These are phyloP conservation scores for Thalassophryne amazonica DNA, from an alignment of 2,797 vertebrate genomes.

Conservation along the genomic window DNA sequence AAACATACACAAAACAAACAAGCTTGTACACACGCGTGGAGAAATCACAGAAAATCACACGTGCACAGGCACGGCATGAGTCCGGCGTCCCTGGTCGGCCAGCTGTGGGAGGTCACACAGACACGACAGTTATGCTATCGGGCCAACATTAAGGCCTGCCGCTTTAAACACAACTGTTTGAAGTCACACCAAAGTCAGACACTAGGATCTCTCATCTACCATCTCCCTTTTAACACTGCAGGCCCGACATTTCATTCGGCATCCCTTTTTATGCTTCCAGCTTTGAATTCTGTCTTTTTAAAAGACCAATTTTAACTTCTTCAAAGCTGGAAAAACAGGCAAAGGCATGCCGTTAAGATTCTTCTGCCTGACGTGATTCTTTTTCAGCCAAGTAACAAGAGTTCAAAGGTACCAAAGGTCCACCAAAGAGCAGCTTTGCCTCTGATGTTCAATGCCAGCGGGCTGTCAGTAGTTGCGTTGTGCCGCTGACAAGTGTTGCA, in stretches of 20 bases:
- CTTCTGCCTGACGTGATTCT: slow-evolving; percentile 66
- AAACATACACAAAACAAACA: slow-evolving; percentile 62
- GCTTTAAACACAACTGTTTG: slow-evolving; percentile 81
- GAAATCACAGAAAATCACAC: slow-evolving; percentile 32
- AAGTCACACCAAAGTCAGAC: slow-evolving; percentile 84
- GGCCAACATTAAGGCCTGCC: slow-evolving; percentile 76
- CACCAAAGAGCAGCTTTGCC: slow-evolving; percentile 39
- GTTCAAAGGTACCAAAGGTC: slow-evolving; percentile 67
- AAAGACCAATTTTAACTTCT: slow-evolving; percentile 81
- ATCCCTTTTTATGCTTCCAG: slow-evolving; percentile 71
- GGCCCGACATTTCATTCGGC: slow-evolving; percentile 76
- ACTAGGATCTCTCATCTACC: slow-evolving; percentile 81
- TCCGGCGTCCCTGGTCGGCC: slow-evolving; percentile 65
- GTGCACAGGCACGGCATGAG: slow-evolving; percentile 35
- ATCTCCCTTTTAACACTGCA: slow-evolving; percentile 80
- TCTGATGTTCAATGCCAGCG: slow-evolving; percentile 58
- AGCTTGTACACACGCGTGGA: slow-evolving; percentile 50
- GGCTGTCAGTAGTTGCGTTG: slow-evolving; percentile 42
- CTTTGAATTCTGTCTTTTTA: slow-evolving; percentile 80
- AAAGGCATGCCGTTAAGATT: slow-evolving; percentile 69
- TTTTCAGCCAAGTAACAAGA: slow-evolving; percentile 59
- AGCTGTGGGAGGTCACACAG: slow-evolving; percentile 79
- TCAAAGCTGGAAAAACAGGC: slow-evolving; percentile 72
- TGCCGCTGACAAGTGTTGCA: slow-evolving; percentile 14
- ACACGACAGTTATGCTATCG: slow-evolving; percentile 75